These are phyloP conservation scores for Hiodon tergisus DNA, from an alignment of 2,113 vertebrate genomes.

Conservation along the genomic window DNA sequence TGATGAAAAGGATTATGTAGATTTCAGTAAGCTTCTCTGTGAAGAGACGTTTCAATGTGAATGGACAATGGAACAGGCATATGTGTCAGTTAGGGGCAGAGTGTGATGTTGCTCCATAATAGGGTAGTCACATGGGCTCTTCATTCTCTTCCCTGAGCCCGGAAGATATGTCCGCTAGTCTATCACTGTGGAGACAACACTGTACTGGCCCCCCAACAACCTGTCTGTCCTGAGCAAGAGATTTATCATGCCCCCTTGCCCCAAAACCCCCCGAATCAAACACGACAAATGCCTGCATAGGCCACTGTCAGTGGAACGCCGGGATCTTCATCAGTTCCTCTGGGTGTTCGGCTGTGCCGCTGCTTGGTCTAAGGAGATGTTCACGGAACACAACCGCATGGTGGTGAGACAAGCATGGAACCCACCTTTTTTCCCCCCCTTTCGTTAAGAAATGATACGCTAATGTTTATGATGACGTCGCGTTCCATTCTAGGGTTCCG, in stretches of 20 bases:
- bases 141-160: slow-evolving; percentile 63
- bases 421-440: too few relatives aligned
- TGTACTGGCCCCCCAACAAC: slow-evolving; percentile 42
- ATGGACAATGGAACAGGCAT: slow-evolving; percentile 67
- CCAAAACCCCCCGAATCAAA: slow-evolving; percentile 5
- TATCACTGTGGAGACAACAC: slow-evolving; percentile 45
- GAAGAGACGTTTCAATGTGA: slow-evolving; percentile 71
- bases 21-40: slow-evolving; percentile 71
- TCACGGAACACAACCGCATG: too few relatives aligned
- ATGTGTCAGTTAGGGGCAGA: slow-evolving; percentile 67
- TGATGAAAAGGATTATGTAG: slow-evolving; percentile 75
- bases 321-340: too few relatives aligned
- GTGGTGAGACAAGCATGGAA: too few relatives aligned
- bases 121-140: slow-evolving; percentile 70
- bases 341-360: too few relatives aligned
- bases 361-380: too few relatives aligned
- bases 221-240: not conserved
- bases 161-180: slow-evolving; percentile 57
- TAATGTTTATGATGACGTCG: not conserved
- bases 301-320: not conserved
- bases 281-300: not conserved
- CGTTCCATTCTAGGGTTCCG: not conserved
- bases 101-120: slow-evolving; percentile 65
- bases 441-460: too few relatives aligned
- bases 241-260: not conserved